Conservation (phyloP, 2,888 invertebrate species). For the Fragum sueziense region DNA sequence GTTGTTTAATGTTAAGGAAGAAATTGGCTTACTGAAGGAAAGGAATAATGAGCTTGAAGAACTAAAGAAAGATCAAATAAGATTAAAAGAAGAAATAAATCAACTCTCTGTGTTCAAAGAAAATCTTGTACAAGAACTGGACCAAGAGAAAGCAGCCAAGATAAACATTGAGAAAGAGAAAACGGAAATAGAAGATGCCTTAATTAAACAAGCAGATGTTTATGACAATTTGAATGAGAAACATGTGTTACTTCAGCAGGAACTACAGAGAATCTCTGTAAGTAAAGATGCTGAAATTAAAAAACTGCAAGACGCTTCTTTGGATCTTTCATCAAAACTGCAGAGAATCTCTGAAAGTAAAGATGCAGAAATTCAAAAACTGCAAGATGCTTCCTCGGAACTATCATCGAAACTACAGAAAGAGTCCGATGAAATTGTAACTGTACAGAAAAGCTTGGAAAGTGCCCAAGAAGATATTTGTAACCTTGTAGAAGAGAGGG, state of each 20-base stretch:
- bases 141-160: constrained; percentile 16
- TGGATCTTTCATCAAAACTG: too few species aligned
- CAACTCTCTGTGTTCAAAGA: constrained; percentile 3
- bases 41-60: not conserved
- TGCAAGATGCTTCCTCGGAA: too few species aligned
- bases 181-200: constrained; percentile 37
- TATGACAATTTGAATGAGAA: constrained; percentile 36
- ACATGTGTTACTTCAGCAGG: not conserved
- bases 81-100: not conserved
- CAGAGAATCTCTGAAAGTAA: too few species aligned
- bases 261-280: not conserved
- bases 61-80: not conserved
- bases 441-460: constrained; percentile 1
- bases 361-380: too few species aligned
- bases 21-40: not conserved
- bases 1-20: not conserved
- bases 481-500: constrained; percentile 29
- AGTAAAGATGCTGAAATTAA: not conserved
- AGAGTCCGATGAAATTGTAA: constrained; percentile 2
- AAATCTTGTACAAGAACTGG: constrained; percentile 5
- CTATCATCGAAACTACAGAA: constrained; percentile 5
- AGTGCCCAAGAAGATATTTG: constrained; percentile 13
- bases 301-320: constrained; percentile 17
- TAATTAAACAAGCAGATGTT: constrained; percentile 41
- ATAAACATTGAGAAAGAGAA: constrained; percentile 39